These are phyloP conservation scores for Chanos chanos DNA, from an alignment of 2,797 vertebrate species.

Conservation along the genomic window DNA sequence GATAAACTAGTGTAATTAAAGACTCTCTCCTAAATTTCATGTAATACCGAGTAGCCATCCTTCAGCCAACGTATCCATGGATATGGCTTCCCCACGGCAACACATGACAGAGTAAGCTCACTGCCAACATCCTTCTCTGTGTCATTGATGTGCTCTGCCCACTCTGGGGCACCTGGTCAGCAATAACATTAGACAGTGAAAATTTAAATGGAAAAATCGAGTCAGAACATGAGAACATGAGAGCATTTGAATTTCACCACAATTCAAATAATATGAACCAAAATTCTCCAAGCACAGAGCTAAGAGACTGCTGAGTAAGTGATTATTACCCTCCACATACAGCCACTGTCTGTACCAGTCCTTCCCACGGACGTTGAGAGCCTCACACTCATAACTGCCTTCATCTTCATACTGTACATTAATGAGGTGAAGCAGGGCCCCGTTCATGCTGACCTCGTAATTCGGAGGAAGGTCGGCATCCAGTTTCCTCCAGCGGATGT, in stretches of 20 bases:
- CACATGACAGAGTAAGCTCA: slow-evolving; percentile 89
- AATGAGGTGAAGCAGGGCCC: slow-evolving; percentile 89
- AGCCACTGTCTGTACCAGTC: slow-evolving; percentile 90
- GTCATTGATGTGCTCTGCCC: slow-evolving; percentile 96
- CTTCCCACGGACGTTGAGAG: slow-evolving; percentile 93
- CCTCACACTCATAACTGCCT: slow-evolving; percentile 91
- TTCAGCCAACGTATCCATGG: slow-evolving; percentile 94
- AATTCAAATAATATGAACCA: no score
- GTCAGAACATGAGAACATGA: background rate
- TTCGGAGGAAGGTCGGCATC: slow-evolving; percentile 85
- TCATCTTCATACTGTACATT: slow-evolving; percentile 96
- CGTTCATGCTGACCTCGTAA: slow-evolving; percentile 88
- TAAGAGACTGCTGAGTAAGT: no score
- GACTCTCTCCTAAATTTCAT: background rate
- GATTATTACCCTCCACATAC: slow-evolving; percentile 93
- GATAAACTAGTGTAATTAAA: background rate
- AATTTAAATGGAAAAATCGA: background rate
- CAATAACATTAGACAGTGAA: background rate
- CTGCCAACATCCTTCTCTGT: slow-evolving; percentile 92
- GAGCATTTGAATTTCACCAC: no score
- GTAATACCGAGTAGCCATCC: slow-evolving; percentile 83
- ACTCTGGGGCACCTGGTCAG: slow-evolving; percentile 85
- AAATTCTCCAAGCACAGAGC: no score
- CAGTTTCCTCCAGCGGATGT: slow-evolving; percentile 92
- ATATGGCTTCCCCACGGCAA: slow-evolving; percentile 87